Conservation (phyloP, 2,113 vertebrate genomes). For the Python bivittatus region DNA sequence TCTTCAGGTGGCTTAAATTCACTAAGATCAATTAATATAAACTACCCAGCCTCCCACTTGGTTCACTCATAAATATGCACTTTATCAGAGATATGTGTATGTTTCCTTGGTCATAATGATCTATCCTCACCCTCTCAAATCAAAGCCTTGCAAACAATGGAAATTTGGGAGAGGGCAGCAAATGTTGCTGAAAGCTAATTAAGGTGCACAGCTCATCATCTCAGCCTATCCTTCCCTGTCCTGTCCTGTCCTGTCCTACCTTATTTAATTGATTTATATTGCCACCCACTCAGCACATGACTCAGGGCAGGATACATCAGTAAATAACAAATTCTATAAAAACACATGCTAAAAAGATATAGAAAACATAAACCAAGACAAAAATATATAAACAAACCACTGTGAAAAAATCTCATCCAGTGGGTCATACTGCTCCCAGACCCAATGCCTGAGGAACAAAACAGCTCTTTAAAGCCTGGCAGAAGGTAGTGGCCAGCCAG, state of each 20-base stretch:
- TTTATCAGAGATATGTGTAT: constrained; percentile 68
- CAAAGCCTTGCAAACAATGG: constrained; percentile 47
- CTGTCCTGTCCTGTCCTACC: background rate
- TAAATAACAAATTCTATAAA: background rate
- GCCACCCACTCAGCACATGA: background rate
- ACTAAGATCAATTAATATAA: constrained; percentile 77
- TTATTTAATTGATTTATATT: background rate
- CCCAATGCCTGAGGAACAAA: background rate
- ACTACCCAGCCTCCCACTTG: constrained; percentile 69
- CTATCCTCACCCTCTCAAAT: constrained; percentile 68
- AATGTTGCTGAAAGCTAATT: constrained; percentile 35
- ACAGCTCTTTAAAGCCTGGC: background rate
- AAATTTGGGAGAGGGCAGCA: constrained; percentile 33
- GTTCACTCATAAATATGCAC: constrained; percentile 70
- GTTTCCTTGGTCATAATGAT: constrained; percentile 80
- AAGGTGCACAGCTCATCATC: constrained; percentile 5
- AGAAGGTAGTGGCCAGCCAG: background rate
- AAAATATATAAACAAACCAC: background rate
- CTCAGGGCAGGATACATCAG: background rate
- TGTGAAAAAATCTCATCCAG: background rate
- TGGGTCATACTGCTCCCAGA: background rate
- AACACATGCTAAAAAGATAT: background rate
- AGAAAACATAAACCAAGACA: background rate
- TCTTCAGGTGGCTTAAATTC: constrained; percentile 63
- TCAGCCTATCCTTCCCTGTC: background rate